Evolutionary conservation across 23 tunicate genomes (phyloP), one percentile per base, ranked within the genome.

Genomic region (Trididemnum miniatum): DNA sequence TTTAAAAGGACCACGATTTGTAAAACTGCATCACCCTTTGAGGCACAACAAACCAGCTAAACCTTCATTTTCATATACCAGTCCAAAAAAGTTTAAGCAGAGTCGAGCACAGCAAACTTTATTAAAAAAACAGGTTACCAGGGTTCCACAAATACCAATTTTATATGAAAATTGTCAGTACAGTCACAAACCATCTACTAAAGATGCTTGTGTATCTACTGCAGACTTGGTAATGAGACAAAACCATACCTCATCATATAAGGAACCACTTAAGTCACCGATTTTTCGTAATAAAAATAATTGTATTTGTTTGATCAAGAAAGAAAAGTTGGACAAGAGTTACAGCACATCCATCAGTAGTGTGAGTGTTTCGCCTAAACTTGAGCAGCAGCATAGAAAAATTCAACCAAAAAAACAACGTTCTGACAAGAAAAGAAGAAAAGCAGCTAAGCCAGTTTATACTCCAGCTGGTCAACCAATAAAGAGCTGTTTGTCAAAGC

Each of bases 161-260:
- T n/a, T n/a, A n/a, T n/a, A n/a, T n/a, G n/a, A n/a, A n/a, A n/a
- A n/a, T n/a, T n/a, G n/a, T n/a, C n/a, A n/a, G n/a, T n/a, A n/a
- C n/a, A 49, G 57, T 49, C 57, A 62, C n/a, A 24, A 5, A 18
- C 26, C 26, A 3, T 26, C 67, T 20, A 24, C 29, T 12, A 62
- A 62, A 24, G 67, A 62, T 62, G 67, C 67, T 62, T 62, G 26
- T 62, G 29, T 24, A 22, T 62, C 67, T 12, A 62, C 67, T 3
- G 29, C 26, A 20, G 67, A 62, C n/a, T n/a, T n/a, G n/a, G n/a
- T n/a, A n/a, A 44, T 44, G 9, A 9, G 12, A 7, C 15, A 44
- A 9, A 9, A 9, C 9, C 12, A 7, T 9, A 44, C 12, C 9
- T 44, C 54, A 44, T 15, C 54, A 44, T 9, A 7, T 15, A 44